Evolutionary conservation across 2,113 vertebrate genomes (phyloP).

Genomic region (Oostethus manadensis): DNA sequence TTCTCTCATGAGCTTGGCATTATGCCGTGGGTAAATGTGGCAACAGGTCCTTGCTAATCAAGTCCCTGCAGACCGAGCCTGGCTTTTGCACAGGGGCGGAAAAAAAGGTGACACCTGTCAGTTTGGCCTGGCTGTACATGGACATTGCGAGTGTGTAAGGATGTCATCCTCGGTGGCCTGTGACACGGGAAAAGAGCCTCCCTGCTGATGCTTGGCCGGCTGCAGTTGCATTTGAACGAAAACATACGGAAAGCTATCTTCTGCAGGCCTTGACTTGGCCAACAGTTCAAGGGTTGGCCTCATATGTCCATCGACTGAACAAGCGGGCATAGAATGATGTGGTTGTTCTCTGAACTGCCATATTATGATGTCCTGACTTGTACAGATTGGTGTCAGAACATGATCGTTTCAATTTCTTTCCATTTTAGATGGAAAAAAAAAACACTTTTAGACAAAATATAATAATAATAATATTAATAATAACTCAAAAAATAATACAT

Average conservation of each 20-base stretch:
- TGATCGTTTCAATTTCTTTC: too few species aligned
- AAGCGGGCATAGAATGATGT: neutral
- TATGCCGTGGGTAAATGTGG: conserved; percentile 36
- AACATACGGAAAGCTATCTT: conserved; percentile 24
- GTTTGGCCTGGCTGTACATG: conserved; percentile 29
- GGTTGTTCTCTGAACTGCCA: neutral
- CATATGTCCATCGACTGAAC: conserved; percentile 12
- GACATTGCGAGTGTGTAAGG: conserved; percentile 23
- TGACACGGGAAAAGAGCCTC: conserved; percentile 22
- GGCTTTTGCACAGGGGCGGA: conserved; percentile 3
- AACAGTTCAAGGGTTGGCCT: conserved; percentile 35
- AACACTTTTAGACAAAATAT: too few species aligned
- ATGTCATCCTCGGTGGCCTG: conserved; percentile 24
- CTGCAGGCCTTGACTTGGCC: conserved; percentile 23
- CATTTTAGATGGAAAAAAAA: too few species aligned
- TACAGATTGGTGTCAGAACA: too few species aligned
- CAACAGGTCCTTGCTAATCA: conserved; percentile 59
- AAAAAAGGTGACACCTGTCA: conserved; percentile 64
- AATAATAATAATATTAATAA: too few species aligned
- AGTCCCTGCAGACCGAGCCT: conserved; percentile 42
- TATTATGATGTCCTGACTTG: neutral
- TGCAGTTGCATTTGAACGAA: conserved; percentile 23
- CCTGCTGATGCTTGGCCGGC: conserved; percentile 19
- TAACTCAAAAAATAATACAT: too few species aligned
- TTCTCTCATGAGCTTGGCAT: conserved; percentile 29